A percentile compares a stretch with the other conserved stretches of the same genome.
Conservation (phyloP, 2,888 invertebrate genomes). For the Lithophane ornitopus region DNA sequence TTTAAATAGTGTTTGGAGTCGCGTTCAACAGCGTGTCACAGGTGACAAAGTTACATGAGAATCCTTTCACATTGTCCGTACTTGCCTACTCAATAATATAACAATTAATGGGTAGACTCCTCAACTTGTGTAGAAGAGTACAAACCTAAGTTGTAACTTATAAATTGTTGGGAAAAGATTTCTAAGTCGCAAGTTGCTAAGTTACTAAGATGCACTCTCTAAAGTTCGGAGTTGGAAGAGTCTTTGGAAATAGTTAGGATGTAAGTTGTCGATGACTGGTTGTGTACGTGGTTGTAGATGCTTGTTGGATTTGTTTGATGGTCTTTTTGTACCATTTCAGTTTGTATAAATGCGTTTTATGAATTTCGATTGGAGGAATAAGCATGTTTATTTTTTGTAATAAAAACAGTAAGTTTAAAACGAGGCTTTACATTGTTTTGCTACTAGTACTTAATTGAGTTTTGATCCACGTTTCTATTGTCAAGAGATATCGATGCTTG, state of each 20-base stretch:
- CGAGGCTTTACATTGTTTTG: not conserved
- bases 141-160: constrained; percentile 58
- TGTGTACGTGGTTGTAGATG: constrained; percentile 19
- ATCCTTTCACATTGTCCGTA: constrained; percentile 72
- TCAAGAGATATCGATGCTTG: not conserved
- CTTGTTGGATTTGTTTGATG: constrained; percentile 1
- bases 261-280: constrained; percentile 41
- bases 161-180: constrained; percentile 66
- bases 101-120: constrained; percentile 69
- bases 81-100: constrained; percentile 60
- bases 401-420: not conserved
- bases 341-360: not conserved
- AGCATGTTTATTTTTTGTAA: not conserved
- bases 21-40: constrained; percentile 62
- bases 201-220: constrained; percentile 57
- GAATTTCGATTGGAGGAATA: not conserved
- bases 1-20: constrained; percentile 55
- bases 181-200: constrained; percentile 60
- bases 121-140: constrained; percentile 58
- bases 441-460: not conserved
- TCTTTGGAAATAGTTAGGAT: constrained; percentile 50
- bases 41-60: constrained; percentile 75
- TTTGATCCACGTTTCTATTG: not conserved
- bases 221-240: constrained; percentile 39
- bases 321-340: not conserved